Conservation (phyloP, 1,140 invertebrate genomes). For the Atta texana region DNA sequence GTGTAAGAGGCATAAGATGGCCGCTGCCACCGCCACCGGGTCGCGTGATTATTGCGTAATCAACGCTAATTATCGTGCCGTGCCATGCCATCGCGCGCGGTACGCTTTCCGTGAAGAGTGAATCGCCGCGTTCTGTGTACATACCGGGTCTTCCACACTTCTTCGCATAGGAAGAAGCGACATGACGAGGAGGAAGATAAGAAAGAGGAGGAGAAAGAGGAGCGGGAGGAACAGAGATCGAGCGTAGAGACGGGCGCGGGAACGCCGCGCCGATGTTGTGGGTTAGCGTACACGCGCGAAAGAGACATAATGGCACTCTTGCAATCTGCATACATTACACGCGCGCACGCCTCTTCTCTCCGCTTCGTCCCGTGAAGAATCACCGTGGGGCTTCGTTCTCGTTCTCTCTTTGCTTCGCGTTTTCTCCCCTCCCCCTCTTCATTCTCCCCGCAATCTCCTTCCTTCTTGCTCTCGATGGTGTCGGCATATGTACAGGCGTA, state of each 20-base stretch:
- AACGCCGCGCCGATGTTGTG: conserved; percentile 37
- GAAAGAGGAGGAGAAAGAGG: neutral
- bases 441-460: neutral
- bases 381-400: conserved; percentile 34
- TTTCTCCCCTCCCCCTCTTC: conserved; percentile 12
- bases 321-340: conserved; percentile 85
- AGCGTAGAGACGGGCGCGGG: conserved; percentile 22
- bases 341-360: conserved; percentile 40
- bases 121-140: conserved; percentile 38
- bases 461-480: conserved; percentile 26
- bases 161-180: neutral
- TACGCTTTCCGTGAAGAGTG: conserved; percentile 71
- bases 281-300: conserved; percentile 70
- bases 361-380: conserved; percentile 22
- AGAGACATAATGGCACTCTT: conserved; percentile 82
- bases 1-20: conserved; percentile 63
- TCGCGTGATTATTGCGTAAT: conserved; percentile 78
- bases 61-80: conserved; percentile 78
- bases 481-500: conserved; percentile 27
- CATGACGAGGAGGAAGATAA: neutral
- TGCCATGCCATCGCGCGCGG: conserved; percentile 68
- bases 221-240: conserved; percentile 19
- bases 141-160: conserved; percentile 13
- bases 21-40: conserved; percentile 51
- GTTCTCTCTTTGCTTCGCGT: conserved; percentile 42